A percentile compares a stretch with the other conserved stretches of the same genome.
phyloP scores from a whole-genome alignment of 2,797 vertebrate species.

The Erithacus rubecula region DNA sequence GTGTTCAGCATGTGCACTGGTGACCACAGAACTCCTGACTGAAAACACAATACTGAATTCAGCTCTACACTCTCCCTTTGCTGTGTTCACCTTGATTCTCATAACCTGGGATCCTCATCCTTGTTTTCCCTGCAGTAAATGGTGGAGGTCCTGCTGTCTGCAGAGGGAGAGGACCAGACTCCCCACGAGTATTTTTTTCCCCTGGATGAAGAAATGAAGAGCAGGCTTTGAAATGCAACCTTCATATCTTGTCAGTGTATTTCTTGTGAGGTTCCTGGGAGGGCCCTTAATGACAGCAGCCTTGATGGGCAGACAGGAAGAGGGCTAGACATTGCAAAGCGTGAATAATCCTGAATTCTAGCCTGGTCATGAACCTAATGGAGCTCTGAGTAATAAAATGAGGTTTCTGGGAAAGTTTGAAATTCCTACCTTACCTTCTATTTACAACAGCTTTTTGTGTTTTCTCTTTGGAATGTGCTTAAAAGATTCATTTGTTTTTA shows the following conservation, averaged over 20 bases:
- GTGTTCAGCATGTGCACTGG: rapidly evolving
- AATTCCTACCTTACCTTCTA: neutral
- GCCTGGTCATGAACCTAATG: neutral
- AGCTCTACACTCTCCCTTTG: rapidly evolving
- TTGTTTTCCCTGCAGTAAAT: neutral
- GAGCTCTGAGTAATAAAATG: neutral
- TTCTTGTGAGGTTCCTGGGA: neutral
- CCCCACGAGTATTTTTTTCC: rapidly evolving
- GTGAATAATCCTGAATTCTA: constrained; percentile 5
- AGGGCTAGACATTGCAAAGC: constrained; percentile 1
- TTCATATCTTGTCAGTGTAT: neutral
- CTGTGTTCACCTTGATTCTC: neutral
- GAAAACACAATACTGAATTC: neutral
- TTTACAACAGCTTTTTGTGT: neutral
- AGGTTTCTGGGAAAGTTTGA: neutral
- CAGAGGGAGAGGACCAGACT: neutral
- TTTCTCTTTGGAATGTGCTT: neutral
- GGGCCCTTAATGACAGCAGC: neutral
- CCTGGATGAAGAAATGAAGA: neutral
- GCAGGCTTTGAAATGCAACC: neutral
- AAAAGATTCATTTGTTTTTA: neutral
- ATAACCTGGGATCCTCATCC: neutral
- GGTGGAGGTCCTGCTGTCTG: neutral
- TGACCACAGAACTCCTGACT: neutral
- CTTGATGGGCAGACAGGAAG: neutral